These are phyloP conservation scores for Phanerotoma sp. DNA, from an alignment of 2,888 invertebrate species.

Conservation along the genomic window DNA sequence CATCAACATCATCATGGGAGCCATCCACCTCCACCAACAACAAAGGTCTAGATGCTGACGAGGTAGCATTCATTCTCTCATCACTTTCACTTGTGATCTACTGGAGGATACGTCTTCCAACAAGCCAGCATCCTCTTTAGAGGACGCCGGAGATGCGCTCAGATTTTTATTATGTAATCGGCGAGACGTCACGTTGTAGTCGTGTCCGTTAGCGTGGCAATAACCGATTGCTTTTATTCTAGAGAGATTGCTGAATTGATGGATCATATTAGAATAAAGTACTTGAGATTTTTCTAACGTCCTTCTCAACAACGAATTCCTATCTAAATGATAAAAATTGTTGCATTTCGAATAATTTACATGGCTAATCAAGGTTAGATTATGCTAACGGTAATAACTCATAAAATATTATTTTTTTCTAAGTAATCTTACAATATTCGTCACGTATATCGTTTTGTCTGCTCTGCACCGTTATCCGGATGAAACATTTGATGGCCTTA, in stretches of 20 bases:
- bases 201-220: constrained; percentile 15
- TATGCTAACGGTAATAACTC: neutral
- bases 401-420: no score
- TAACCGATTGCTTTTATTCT: constrained; percentile 18
- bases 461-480: no score
- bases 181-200: constrained; percentile 40
- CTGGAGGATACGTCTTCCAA: constrained; percentile 5
- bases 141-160: constrained; percentile 21
- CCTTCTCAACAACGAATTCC: neutral
- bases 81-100: constrained; percentile 22
- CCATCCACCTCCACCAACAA: constrained; percentile 10
- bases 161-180: constrained; percentile 37
- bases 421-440: neutral
- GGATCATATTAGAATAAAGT: neutral
- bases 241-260: neutral
- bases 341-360: neutral
- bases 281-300: neutral
- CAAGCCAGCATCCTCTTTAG: constrained; percentile 13
- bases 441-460: neutral
- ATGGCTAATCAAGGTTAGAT: neutral
- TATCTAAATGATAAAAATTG: neutral
- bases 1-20: constrained; percentile 11
- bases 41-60: constrained; percentile 18
- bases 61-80: constrained; percentile 12
- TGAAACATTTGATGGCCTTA: no score